Conservation (phyloP, 2,888 invertebrate genomes). For the Orchestes rusci region DNA sequence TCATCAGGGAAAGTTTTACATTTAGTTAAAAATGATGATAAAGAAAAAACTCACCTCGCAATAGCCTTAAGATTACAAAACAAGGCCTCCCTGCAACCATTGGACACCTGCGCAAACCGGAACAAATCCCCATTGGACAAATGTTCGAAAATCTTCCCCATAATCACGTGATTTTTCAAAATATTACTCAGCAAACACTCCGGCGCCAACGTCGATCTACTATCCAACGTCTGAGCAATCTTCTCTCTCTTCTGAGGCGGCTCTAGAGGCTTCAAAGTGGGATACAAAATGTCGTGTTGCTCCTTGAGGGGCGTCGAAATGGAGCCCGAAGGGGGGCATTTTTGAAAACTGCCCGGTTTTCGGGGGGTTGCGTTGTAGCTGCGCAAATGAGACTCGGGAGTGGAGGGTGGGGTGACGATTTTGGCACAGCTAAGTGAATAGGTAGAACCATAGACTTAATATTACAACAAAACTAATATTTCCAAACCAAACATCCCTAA, state of each 20-base stretch:
- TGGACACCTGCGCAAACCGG: conserved; percentile 32
- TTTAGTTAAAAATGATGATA: too few relatives aligned
- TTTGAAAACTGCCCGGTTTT: conserved; percentile 24
- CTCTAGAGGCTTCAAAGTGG: conserved; percentile 30
- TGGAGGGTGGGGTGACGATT: conserved; percentile 18
- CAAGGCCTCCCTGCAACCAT: conserved; percentile 27
- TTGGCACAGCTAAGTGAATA: conserved; percentile 19
- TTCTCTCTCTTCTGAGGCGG: conserved; percentile 29
- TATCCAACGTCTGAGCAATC: conserved; percentile 3
- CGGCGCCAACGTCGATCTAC: conserved; percentile 1
- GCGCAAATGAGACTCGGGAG: conserved; percentile 9
- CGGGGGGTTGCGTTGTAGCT: conserved; percentile 14
- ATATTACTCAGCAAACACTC: conserved; percentile 24
- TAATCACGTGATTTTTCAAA: conserved; percentile 30
- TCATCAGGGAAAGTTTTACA: too few relatives aligned
- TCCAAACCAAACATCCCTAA: too few relatives aligned
- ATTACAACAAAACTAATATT: too few relatives aligned
- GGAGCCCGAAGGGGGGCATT: conserved; percentile 30
- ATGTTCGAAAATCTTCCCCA: conserved; percentile 34
- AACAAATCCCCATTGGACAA: conserved; percentile 38
- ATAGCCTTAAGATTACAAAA: conserved; percentile 19
- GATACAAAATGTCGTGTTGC: conserved; percentile 37
- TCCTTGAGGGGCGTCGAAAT: conserved; percentile 34
- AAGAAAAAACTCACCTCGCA: conserved; percentile 12
- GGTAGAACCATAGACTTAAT: too few relatives aligned